These are phyloP conservation scores for Hydropsyche betteni DNA, from an alignment of 2,888 invertebrate species.

Conservation along the genomic window DNA sequence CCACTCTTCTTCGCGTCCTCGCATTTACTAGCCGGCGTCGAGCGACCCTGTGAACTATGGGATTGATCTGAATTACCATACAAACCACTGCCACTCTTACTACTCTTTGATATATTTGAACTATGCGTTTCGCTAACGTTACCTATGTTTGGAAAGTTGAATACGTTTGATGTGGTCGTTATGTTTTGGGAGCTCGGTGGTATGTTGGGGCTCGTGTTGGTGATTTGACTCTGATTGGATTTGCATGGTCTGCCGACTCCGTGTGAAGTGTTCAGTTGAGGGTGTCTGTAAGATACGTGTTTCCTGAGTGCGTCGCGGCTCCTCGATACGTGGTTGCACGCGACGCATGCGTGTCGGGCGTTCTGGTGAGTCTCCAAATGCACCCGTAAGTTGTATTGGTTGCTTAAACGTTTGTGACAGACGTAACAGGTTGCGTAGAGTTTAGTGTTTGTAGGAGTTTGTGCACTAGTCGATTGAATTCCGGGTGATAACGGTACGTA, in stretches of 20 bases:
- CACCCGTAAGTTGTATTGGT: slow-evolving; percentile 89
- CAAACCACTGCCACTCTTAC: not conserved
- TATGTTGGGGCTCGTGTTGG: slow-evolving; percentile 39
- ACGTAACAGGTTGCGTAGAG: slow-evolving; percentile 74
- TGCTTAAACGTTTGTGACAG: slow-evolving; percentile 88
- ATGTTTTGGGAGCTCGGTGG: slow-evolving; percentile 44
- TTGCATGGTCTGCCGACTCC: slow-evolving; percentile 51
- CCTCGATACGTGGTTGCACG: slow-evolving; percentile 87
- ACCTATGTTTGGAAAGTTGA: slow-evolving; percentile 43
- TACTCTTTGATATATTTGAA: slow-evolving; percentile 25
- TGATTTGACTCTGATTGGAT: slow-evolving; percentile 41
- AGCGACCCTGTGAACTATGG: slow-evolving; percentile 26
- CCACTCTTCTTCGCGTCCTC: slow-evolving; percentile 17
- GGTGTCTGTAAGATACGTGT: slow-evolving; percentile 88
- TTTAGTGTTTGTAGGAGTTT: slow-evolving; percentile 48
- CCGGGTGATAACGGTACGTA: slow-evolving; percentile 47
- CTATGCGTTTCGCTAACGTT: slow-evolving; percentile 40
- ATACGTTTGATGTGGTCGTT: slow-evolving; percentile 43
- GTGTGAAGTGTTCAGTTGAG: slow-evolving; percentile 55
- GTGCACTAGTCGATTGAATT: slow-evolving; percentile 39
- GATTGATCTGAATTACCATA: slow-evolving; percentile 15
- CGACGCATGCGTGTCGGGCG: slow-evolving; percentile 85
- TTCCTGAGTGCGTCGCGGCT: slow-evolving; percentile 88
- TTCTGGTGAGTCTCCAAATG: slow-evolving; percentile 93
- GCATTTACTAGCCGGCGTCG: slow-evolving; percentile 34